Evolutionary conservation across 2,113 vertebrate species (phyloP).

Genomic region (Notarius lentiginosus): DNA sequence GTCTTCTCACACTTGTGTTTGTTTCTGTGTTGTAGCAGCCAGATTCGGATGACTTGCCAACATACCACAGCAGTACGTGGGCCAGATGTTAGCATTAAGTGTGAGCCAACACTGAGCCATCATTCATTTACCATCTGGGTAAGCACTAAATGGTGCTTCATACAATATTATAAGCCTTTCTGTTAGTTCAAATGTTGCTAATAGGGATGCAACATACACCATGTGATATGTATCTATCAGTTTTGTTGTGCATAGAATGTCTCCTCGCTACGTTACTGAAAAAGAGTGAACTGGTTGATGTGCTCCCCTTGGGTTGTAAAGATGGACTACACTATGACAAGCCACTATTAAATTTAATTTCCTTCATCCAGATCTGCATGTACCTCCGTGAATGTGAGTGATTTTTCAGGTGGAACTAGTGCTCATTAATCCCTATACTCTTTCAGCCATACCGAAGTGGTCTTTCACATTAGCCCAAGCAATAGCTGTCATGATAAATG

Average conservation of each 20-base stretch:
- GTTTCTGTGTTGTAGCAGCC: not conserved
- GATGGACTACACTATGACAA: not conserved
- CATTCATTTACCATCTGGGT: slow-evolving; percentile 23
- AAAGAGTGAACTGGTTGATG: not conserved
- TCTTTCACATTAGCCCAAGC: slow-evolving; percentile 13
- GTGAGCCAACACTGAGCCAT: not conserved
- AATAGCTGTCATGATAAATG: slow-evolving; percentile 13
- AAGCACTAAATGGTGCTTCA: not conserved
- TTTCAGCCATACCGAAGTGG: not conserved
- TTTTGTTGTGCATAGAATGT: slow-evolving; percentile 2
- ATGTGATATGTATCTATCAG: not conserved
- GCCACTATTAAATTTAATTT: not conserved
- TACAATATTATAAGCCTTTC: slow-evolving; percentile 13
- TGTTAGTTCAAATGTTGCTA: not conserved
- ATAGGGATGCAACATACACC: not conserved
- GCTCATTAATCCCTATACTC: slow-evolving; percentile 24
- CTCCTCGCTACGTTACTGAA: not conserved
- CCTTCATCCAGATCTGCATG: slow-evolving; percentile 4
- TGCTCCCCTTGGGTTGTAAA: not conserved
- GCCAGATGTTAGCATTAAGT: slow-evolving; percentile 2
- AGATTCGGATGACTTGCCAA: slow-evolving; percentile 15
- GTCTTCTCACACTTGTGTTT: not conserved
- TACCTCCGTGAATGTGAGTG: not conserved
- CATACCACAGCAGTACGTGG: not conserved
- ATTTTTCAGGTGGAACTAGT: slow-evolving; percentile 4